Conservation (phyloP, 2,797 vertebrate species). For the Sebastes trivittatus region DNA sequence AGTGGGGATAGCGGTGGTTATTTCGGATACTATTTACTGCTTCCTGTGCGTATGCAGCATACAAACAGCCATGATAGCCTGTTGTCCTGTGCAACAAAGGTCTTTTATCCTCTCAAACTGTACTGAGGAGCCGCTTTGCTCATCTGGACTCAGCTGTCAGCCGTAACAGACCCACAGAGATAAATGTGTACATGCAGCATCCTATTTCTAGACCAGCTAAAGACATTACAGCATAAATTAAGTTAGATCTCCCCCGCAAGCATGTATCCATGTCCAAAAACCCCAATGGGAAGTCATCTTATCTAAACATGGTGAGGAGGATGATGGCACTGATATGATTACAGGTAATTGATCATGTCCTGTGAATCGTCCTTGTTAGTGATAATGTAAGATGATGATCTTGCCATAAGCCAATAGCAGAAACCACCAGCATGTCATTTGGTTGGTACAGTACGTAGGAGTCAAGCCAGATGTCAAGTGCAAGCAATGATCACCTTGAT, state of each 20-base stretch:
- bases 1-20: slow-evolving; percentile 9
- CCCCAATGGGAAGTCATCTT: slow-evolving; percentile 66
- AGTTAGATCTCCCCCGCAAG: slow-evolving; percentile 71
- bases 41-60: not conserved
- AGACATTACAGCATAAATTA: slow-evolving; percentile 76
- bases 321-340: slow-evolving; percentile 75
- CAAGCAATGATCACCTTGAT: not conserved
- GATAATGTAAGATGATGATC: slow-evolving; percentile 66
- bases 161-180: slow-evolving; percentile 56
- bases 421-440: slow-evolving; percentile 22
- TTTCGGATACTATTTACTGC: not conserved
- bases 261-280: slow-evolving; percentile 72
- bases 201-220: slow-evolving; percentile 79
- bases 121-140: slow-evolving; percentile 6
- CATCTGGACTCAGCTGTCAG: slow-evolving; percentile 60
- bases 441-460: not conserved
- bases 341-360: slow-evolving; percentile 74
- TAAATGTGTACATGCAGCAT: slow-evolving; percentile 51
- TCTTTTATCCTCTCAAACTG: not conserved
- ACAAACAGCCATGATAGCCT: not conserved
- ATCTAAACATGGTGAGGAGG: slow-evolving; percentile 67
- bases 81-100: slow-evolving; percentile 6
- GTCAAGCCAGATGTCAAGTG: slow-evolving; percentile 27
- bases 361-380: slow-evolving; percentile 66
- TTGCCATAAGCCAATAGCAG: slow-evolving; percentile 45